Percentiles rank a stretch among this genome's conserved stretches.
These are phyloP conservation scores for Botia almorhae DNA, from an alignment of 2,797 vertebrate species.

Conservation along the genomic window DNA sequence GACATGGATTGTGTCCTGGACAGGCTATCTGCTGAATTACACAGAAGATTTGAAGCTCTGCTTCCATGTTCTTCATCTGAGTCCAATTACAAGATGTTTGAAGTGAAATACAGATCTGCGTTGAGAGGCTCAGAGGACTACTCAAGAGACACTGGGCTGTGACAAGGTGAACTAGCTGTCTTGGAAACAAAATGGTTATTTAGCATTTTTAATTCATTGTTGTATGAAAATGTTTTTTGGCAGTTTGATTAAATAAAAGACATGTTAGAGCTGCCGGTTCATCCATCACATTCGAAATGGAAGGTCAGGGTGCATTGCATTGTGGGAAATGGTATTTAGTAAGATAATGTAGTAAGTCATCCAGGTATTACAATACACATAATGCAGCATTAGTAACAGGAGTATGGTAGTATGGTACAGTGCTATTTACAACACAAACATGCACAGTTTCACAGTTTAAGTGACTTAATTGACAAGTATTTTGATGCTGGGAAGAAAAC, in stretches of 20 bases:
- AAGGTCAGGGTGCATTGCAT: too few species aligned
- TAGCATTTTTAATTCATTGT: not conserved
- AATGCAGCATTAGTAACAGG: too few species aligned
- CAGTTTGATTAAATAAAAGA: too few species aligned
- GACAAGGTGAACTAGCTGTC: not conserved
- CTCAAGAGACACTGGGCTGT: conserved; percentile 22
- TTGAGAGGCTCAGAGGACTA: not conserved
- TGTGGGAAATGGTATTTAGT: too few species aligned
- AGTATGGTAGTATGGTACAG: too few species aligned
- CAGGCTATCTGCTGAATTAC: not conserved
- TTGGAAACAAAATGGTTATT: not conserved
- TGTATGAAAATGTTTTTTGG: not conserved
- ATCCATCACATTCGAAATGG: too few species aligned
- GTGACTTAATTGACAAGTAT: conserved; percentile 4
- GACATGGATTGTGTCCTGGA: conserved; percentile 18
- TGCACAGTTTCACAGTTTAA: not conserved
- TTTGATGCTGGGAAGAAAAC: not conserved
- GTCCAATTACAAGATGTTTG: conserved; percentile 30
- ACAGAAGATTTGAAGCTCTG: conserved; percentile 16
- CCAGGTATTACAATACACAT: too few species aligned
- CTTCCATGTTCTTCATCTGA: conserved; percentile 36
- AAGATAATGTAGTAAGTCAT: too few species aligned
- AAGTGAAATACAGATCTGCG: conserved; percentile 11
- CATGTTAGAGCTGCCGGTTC: too few species aligned
- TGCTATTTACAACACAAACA: too few species aligned